These are phyloP conservation scores for Cyanocitta stelleri DNA, from an alignment of 2,113 vertebrate genomes.

Conservation along the genomic window DNA sequence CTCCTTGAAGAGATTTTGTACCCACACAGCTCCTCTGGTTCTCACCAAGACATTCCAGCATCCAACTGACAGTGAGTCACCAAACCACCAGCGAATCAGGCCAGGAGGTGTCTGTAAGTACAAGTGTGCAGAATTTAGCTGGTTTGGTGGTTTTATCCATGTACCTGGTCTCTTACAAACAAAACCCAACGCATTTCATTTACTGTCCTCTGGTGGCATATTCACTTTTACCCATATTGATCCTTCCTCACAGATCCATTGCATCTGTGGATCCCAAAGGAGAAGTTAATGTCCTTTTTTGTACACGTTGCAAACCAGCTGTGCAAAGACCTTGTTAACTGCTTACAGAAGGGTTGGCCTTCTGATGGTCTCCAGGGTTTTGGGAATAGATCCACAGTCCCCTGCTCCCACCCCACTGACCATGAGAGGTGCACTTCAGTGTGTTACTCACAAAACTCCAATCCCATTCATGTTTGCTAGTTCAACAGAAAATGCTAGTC, in stretches of 20 bases:
- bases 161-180: neutral
- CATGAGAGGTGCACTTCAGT: neutral
- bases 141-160: neutral
- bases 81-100: neutral
- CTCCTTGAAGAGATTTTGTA: neutral
- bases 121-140: neutral
- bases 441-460: neutral
- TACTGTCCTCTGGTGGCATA: neutral
- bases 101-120: neutral
- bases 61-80: neutral
- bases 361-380: neutral
- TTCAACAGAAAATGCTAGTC: neutral
- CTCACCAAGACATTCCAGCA: neutral
- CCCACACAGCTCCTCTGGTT: neutral
- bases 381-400: neutral
- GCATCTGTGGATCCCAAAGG: neutral
- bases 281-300: neutral
- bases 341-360: accelerated
- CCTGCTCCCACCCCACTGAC: neutral
- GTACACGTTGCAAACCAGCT: neutral
- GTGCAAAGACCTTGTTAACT: neutral
- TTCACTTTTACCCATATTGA: neutral
- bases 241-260: neutral
- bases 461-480: neutral
- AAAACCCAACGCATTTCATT: neutral